Evolutionary conservation across 2,888 invertebrate genomes (phyloP).

Genomic region (Agonopterix arenella): DNA sequence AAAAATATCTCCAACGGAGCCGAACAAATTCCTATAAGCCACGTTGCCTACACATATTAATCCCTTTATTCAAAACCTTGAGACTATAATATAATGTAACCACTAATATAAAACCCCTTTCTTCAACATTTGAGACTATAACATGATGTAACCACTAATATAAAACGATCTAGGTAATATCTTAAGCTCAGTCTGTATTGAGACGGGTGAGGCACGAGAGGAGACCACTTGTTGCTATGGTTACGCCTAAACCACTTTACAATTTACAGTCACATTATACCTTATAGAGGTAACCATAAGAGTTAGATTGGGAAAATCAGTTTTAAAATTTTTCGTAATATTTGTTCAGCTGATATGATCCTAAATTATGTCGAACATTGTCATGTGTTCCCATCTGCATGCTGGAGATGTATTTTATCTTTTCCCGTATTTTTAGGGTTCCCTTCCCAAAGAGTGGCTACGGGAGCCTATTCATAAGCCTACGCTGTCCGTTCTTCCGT

Average conservation of each 20-base stretch:
- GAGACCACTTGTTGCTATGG: slow-evolving; percentile 60
- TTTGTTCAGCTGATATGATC: slow-evolving; percentile 23
- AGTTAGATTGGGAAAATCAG: not conserved
- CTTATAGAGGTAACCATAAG: not conserved
- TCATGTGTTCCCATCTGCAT: not conserved
- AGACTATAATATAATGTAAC: slow-evolving; percentile 13
- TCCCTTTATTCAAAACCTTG: too few species aligned
- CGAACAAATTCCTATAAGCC: too few species aligned
- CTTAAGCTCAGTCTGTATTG: slow-evolving; percentile 38
- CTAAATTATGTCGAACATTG: slow-evolving; percentile 15
- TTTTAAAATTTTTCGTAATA: slow-evolving; percentile 4
- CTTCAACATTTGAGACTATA: too few species aligned
- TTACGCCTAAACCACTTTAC: slow-evolving; percentile 25
- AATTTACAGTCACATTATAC: slow-evolving; percentile 1
- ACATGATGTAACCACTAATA: slow-evolving; percentile 22
- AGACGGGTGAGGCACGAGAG: slow-evolving; percentile 22
- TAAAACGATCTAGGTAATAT: slow-evolving; percentile 48
- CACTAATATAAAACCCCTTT: slow-evolving; percentile 24
- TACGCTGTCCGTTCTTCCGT: too few species aligned
- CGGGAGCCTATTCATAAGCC: too few species aligned
- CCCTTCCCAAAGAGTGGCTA: too few species aligned
- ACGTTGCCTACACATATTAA: too few species aligned
- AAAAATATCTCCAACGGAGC: too few species aligned
- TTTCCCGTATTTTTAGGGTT: too few species aligned
- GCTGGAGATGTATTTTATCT: too few species aligned